A percentile compares a stretch with the other conserved stretches of the same genome.
Evolutionary conservation across 1,140 invertebrate species (phyloP).

Genomic region (Palaemon carinicauda): DNA sequence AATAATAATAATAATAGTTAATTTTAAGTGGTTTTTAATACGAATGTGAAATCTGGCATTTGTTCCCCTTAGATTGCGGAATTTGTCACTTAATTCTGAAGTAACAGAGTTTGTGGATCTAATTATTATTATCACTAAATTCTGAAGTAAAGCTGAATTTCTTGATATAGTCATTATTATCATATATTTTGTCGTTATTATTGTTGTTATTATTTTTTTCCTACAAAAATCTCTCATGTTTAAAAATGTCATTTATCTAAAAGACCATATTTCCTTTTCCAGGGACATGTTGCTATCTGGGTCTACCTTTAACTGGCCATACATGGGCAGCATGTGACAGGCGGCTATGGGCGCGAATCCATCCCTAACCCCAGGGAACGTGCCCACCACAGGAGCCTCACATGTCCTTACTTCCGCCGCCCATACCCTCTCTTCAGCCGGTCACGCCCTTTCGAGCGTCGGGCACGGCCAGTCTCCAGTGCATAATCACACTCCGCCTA

Average conservation of each 20-base stretch:
- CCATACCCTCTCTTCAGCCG: conserved; percentile 49
- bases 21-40: no score
- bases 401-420: conserved; percentile 51
- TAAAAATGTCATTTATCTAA: background rate
- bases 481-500: conserved; percentile 32
- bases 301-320: conserved; percentile 59
- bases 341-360: conserved; percentile 57
- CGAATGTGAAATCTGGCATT: no score
- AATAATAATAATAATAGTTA: no score
- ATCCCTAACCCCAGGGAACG: conserved; percentile 41
- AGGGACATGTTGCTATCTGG: conserved; percentile 61
- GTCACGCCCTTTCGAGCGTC: conserved; percentile 49
- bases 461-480: conserved; percentile 32
- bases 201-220: no score
- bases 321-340: conserved; percentile 60
- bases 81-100: no score
- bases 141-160: no score
- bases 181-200: no score
- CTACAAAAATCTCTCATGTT: no score
- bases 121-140: no score
- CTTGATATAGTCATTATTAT: no score
- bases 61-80: no score
- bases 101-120: no score
- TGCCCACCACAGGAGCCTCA: conserved; percentile 53
- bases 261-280: background rate